Evolutionary conservation across 2,797 vertebrate genomes (phyloP).

Genomic region (Delichon dasypus): DNA sequence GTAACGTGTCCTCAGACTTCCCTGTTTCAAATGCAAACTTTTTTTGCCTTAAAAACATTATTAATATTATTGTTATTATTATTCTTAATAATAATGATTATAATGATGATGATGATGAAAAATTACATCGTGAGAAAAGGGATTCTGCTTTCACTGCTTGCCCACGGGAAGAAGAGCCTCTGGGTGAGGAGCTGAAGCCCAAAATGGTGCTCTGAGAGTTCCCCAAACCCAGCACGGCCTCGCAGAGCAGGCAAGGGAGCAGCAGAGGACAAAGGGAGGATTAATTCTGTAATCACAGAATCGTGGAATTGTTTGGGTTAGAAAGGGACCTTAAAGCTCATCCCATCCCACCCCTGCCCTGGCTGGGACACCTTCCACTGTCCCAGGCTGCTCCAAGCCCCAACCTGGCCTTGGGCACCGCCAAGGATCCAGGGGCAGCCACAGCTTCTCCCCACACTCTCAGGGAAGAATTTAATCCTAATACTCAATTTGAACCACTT

Average conservation of each 20-base stretch:
- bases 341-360: background rate
- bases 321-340: fast-evolving
- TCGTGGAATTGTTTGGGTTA: too few relatives aligned
- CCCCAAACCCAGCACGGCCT: background rate
- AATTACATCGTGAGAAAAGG: fast-evolving
- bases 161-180: background rate
- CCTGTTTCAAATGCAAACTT: background rate
- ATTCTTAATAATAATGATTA: too few relatives aligned
- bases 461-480: background rate
- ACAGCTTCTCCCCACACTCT: background rate
- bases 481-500: background rate
- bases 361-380: background rate
- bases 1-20: background rate
- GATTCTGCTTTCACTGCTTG: too few relatives aligned
- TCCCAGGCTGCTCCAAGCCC: background rate
- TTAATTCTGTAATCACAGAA: background rate
- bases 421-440: background rate
- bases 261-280: background rate
- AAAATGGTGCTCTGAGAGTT: background rate
- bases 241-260: background rate
- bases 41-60: background rate
- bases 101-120: too few relatives aligned
- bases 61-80: too few relatives aligned
- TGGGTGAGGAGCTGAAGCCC: background rate
- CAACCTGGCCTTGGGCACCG: background rate